phyloP scores from a whole-genome alignment of 2,113 vertebrate species.

The Sylvietta virens region DNA sequence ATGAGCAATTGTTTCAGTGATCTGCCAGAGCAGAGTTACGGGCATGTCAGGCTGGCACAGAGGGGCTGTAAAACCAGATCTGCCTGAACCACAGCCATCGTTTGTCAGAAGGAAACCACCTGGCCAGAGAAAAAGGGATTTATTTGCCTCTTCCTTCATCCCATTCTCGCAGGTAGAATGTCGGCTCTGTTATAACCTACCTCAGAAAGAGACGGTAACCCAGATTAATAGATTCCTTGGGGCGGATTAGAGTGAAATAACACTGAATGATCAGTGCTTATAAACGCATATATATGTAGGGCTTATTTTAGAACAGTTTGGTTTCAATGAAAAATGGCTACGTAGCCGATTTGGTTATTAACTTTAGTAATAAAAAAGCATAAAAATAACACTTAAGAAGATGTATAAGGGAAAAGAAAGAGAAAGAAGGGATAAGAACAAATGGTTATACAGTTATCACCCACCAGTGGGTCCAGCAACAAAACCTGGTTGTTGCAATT shows the following conservation, averaged over 20 bases:
- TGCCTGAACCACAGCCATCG: neutral
- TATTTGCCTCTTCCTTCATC: neutral
- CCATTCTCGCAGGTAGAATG: neutral
- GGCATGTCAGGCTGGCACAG: conserved; percentile 29
- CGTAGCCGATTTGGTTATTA: neutral
- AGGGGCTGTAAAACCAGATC: conserved; percentile 40
- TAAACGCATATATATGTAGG: neutral
- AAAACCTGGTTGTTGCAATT: neutral
- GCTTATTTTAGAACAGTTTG: neutral
- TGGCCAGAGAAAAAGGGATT: neutral
- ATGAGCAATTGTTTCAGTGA: neutral
- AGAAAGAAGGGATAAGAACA: neutral
- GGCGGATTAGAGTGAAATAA: neutral
- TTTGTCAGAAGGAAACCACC: conserved; percentile 20
- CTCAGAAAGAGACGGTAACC: neutral
- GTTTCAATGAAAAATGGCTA: neutral
- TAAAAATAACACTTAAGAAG: neutral
- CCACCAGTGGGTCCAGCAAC: neutral
- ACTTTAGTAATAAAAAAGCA: neutral
- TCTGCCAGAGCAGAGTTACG: conserved; percentile 18
- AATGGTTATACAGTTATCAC: neutral
- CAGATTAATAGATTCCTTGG: neutral
- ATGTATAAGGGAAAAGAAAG: neutral
- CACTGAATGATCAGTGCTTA: neutral
- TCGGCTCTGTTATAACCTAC: neutral